Base-by-base conservation (phyloP, 2,888 invertebrate species). In the Mesorhabditis spiculigera region DNA sequence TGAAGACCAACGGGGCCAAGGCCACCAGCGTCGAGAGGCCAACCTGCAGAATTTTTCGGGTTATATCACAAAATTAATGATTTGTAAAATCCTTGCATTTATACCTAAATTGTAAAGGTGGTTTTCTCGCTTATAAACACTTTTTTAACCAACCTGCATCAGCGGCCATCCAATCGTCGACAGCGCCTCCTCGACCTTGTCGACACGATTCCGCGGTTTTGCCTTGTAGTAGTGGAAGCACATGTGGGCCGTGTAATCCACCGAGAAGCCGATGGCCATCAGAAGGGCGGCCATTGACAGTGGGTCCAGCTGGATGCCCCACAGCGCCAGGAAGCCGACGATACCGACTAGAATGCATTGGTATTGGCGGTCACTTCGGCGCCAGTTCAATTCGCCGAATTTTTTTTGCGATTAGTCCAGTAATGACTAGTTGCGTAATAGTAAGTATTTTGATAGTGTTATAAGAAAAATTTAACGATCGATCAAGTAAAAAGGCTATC, bases 241-340 rank as follows among this genome's bases (percentile, higher is more conserved):
- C 68, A 82, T 83, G 70, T 82, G 82, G 6, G 82, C 76, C 8
- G 82, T 78, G 68, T 78, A 82, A 67, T 82, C 82, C 5, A 82
- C 83, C 41, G 79, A 80, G 66, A 82, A 84, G 2, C 82, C 82
- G 42, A 82, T 84, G 28, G 82, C 83, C 82, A 82, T 81, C n/a
- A 82, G 68, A 4, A 82, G 71, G 42, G 76, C 76, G 3, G 81
- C 81, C 81, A 81, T 77, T 0, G 78, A 79, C n/a, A 81, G 71
- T 5, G 81, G 81, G 66, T 81, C 81, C 61, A 81, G 69, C 45
- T 82, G 78, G 64, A 81, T 71, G 41, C 68, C 73, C 78, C 74
- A 79, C 16, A 79, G 65, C 13, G 73, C n/a, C n/a, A 50, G n/a
- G n/a, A 50, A 13, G 8, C 58, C 58, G 58, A 50, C 58, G 58